Conservation (phyloP, 2,888 invertebrate species). For the Andrena camellia region DNA sequence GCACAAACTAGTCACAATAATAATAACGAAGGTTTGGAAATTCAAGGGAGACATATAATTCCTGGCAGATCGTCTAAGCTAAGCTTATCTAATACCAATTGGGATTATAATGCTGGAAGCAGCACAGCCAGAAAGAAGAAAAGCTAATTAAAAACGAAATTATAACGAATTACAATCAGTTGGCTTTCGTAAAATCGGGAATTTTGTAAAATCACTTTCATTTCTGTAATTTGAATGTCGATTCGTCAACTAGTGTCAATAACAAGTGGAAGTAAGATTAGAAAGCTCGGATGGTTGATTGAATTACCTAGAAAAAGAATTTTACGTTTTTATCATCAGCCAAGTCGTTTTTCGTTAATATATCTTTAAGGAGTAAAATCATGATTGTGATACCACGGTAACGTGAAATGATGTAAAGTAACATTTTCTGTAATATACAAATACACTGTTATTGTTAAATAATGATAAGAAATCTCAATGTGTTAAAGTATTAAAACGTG, state of each 20-base stretch:
- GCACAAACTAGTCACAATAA: constrained; percentile 61
- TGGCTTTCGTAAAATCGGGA: constrained; percentile 3
- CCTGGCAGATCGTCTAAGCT: constrained; percentile 69
- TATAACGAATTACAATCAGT: constrained; percentile 30
- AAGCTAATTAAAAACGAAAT: constrained; percentile 48
- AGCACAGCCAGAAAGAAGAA: constrained; percentile 63
- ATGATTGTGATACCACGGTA: constrained; percentile 1
- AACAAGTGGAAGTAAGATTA: background rate
- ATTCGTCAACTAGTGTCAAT: constrained; percentile 18
- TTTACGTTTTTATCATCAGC: background rate
- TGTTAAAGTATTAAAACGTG: constrained; percentile 42
- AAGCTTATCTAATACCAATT: constrained; percentile 58
- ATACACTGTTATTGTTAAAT: constrained; percentile 48
- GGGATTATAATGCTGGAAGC: constrained; percentile 69
- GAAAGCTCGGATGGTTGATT: background rate
- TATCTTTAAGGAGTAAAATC: constrained; percentile 2
- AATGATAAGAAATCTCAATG: constrained; percentile 32
- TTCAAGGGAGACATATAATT: constrained; percentile 77
- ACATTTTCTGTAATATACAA: constrained; percentile 38
- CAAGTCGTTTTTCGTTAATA: too few relatives aligned
- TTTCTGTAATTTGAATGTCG: constrained; percentile 5
- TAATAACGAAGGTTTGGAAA: constrained; percentile 67
- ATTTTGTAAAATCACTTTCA: constrained; percentile 10
- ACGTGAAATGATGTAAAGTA: constrained; percentile 1
- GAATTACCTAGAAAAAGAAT: background rate